Conservation (phyloP, 2,113 vertebrate species). For the Leucosticte australis region DNA sequence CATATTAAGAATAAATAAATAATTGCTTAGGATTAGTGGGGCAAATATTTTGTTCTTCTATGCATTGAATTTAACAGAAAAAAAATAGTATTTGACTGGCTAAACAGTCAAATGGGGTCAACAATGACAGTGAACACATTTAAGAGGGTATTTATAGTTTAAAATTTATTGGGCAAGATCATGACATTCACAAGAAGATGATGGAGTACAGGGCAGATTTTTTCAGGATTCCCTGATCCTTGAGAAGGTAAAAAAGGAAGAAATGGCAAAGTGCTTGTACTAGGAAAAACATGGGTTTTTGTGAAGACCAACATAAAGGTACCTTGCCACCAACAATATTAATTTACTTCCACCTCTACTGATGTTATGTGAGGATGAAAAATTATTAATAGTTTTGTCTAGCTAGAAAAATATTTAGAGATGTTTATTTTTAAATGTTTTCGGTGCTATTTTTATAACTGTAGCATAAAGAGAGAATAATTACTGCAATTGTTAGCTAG, state of each 20-base stretch:
- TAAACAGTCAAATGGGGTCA: not conserved
- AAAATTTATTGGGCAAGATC: not conserved
- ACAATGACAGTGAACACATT: not conserved
- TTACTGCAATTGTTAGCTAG: not conserved
- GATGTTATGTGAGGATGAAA: not conserved
- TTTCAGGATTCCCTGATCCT: not conserved
- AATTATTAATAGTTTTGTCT: not conserved
- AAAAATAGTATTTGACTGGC: not conserved
- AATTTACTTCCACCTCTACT: not conserved
- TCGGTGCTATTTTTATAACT: not conserved
- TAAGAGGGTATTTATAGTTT: not conserved
- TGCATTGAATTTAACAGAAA: not conserved
- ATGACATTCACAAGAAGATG: not conserved
- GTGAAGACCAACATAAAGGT: not conserved
- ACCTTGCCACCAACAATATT: not conserved
- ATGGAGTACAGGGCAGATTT: not conserved
- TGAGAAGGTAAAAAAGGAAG: not conserved
- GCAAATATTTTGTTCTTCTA: not conserved
- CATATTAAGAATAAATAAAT: not conserved
- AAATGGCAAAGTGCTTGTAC: not conserved
- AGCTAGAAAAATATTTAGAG: not conserved
- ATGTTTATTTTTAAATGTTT: not conserved
- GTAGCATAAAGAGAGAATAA: not conserved
- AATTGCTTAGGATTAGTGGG: not conserved
- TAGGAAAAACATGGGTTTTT: not conserved